Percentiles rank a stretch among this genome's conserved stretches.
phyloP scores from a whole-genome alignment of 2,113 vertebrate species.

The Odontophorus gujanensis region DNA sequence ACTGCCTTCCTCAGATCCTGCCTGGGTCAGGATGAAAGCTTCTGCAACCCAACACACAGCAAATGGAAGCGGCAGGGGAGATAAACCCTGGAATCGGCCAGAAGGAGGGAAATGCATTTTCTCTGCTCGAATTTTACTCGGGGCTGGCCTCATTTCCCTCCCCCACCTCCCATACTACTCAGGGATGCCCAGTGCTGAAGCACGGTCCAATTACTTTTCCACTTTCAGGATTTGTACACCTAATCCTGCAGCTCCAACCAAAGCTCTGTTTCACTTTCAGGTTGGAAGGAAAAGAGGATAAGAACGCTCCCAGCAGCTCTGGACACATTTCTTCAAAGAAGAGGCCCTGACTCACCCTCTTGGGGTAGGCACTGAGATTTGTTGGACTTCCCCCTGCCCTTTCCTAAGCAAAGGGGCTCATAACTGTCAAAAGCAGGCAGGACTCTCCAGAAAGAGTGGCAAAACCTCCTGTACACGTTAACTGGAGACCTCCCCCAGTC shows the following conservation, averaged over 20 bases:
- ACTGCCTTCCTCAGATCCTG: not conserved
- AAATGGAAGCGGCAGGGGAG: accelerated
- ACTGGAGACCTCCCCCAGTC: not conserved
- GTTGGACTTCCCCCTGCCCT: not conserved
- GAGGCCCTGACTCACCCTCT: not conserved
- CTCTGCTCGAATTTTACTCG: not conserved
- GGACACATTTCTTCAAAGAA: not conserved
- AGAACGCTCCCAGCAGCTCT: not conserved
- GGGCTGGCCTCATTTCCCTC: not conserved
- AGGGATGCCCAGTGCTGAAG: not conserved
- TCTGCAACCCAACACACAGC: not conserved
- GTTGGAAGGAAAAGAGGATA: not conserved
- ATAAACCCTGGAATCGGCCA: conserved; percentile 25
- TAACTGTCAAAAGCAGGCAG: not conserved
- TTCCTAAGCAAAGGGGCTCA: not conserved
- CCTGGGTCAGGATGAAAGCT: conserved; percentile 29
- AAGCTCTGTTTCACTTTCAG: not conserved
- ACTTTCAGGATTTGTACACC: not conserved
- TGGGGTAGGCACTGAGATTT: not conserved
- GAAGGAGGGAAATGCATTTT: not conserved
- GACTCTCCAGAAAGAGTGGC: not conserved
- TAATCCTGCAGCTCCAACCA: conserved; percentile 4
- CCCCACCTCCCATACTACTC: not conserved
- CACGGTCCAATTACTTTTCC: not conserved
- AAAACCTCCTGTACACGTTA: not conserved